Evolutionary conservation across 2,888 invertebrate species (phyloP), one percentile per base, ranked within the genome.

Genomic region (Acrobeloides nanus): DNA sequence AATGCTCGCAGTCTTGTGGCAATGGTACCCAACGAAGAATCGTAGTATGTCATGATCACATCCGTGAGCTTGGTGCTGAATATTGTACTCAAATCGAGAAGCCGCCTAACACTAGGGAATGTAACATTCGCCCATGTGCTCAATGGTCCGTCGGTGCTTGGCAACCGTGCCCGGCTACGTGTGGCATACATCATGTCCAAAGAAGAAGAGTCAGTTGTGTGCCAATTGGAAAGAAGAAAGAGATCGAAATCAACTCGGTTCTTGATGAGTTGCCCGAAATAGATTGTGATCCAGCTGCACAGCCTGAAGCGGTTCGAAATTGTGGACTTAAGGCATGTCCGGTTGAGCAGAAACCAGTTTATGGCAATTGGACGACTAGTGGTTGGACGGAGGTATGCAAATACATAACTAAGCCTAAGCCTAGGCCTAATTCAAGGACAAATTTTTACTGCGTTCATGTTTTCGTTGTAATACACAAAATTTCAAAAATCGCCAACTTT

Each of bases 1-100:
- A 55, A 70, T 77, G 77, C 55, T 75, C 76, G n/a, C 60, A 66
- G 1, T 65, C 74, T 1, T 77, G 77, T 66, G 76, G 74, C 7
- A 62, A 61, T 7, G 77, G 77, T 10, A 70, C 65, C 53, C 75
- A 76, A 60, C 61, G 74, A 37, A 65, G 66, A 23, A 55, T 58
- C 42, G 63, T 61, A 8, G 54, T 59, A 20, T 69, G 69, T 31
- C 57, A 63, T 27, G 62, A 62, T 51, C 53, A 63, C 44, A 35
- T 54, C n/a, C 57, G 61, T 15, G 64, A 61, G 17, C 51, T 69
- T 18, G 60, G 61, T 27, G 62, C 59, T 20, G 46, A 59, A 33
- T 64, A 66, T 50, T 69, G 69, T 48, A 34, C 49, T 6, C 61
- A 64, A 50, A 38, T 69, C 46, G 67, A 66, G 32, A 60, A 55